These are phyloP conservation scores for Acanthurus lineatus DNA, from an alignment of 2,797 vertebrate species.

Conservation along the genomic window DNA sequence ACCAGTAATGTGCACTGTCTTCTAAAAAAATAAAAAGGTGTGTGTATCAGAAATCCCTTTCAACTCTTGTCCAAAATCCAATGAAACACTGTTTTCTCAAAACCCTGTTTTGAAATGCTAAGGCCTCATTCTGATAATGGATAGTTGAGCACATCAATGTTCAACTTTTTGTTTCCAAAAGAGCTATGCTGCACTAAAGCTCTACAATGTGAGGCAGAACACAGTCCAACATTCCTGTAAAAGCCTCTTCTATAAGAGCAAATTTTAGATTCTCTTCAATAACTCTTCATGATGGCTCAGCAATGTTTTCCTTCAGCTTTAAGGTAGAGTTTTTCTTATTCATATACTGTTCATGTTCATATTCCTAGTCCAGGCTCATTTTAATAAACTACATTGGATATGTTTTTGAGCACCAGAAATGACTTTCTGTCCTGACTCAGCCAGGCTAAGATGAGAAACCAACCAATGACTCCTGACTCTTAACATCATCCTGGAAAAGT, in stretches of 20 bases:
- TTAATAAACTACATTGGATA: background rate
- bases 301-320: background rate
- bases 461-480: conserved; percentile 26
- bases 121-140: background rate
- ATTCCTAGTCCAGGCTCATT: background rate
- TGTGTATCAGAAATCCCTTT: background rate
- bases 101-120: background rate
- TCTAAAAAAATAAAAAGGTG: too few species aligned
- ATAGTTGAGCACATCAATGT: background rate
- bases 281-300: background rate
- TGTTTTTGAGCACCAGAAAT: background rate
- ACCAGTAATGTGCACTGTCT: background rate
- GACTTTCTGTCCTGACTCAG: background rate
- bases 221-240: background rate
- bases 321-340: background rate
- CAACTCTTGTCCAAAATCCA: background rate
- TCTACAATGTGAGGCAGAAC: background rate
- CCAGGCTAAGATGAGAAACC: background rate
- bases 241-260: background rate
- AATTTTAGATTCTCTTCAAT: background rate
- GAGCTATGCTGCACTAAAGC: background rate
- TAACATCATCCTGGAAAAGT: conserved; percentile 18
- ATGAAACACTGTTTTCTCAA: conserved; percentile 9
- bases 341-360: background rate
- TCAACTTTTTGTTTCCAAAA: conserved; percentile 11